Conservation (phyloP, 35 echinoderm and acorn worm genomes). For the Holothuria glaberrima region DNA sequence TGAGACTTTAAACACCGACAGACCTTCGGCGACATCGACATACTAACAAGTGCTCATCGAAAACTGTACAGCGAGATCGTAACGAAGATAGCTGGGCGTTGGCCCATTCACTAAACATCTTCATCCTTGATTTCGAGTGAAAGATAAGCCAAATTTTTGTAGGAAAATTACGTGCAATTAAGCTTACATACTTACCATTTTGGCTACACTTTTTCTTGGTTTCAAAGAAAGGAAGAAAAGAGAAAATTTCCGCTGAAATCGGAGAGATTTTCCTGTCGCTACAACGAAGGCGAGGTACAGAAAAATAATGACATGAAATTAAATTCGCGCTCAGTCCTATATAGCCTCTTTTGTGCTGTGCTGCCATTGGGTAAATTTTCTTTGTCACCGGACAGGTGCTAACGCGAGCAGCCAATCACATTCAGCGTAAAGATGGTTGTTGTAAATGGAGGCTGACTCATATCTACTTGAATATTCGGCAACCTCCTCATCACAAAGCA, state of each 20-base stretch:
- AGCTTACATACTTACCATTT: conserved; percentile 26
- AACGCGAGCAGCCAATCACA: conserved; percentile 27
- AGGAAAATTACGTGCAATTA: too few species aligned
- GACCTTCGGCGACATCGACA: too few species aligned
- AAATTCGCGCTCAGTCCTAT: conserved; percentile 34
- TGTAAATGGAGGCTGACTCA: neutral
- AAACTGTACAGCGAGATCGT: too few species aligned
- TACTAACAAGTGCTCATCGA: too few species aligned
- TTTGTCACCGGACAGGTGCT: conserved; percentile 25
- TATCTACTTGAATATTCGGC: conserved; percentile 26
- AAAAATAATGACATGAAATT: conserved; percentile 62
- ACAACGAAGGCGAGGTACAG: conserved; percentile 51
- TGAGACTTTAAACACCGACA: too few species aligned
- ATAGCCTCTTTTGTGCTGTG: neutral
- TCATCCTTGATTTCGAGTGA: too few species aligned
- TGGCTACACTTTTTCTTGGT: neutral
- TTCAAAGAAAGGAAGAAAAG: conserved; percentile 12
- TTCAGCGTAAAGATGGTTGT: neutral
- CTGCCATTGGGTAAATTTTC: conserved; percentile 34
- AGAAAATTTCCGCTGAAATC: conserved; percentile 10
- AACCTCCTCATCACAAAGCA: neutral
- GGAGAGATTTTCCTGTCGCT: conserved; percentile 44
- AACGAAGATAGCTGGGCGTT: too few species aligned
- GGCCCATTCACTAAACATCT: too few species aligned
- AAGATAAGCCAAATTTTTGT: too few species aligned